phyloP scores from a whole-genome alignment of 2,113 vertebrate species.

The Morone chrysops region DNA sequence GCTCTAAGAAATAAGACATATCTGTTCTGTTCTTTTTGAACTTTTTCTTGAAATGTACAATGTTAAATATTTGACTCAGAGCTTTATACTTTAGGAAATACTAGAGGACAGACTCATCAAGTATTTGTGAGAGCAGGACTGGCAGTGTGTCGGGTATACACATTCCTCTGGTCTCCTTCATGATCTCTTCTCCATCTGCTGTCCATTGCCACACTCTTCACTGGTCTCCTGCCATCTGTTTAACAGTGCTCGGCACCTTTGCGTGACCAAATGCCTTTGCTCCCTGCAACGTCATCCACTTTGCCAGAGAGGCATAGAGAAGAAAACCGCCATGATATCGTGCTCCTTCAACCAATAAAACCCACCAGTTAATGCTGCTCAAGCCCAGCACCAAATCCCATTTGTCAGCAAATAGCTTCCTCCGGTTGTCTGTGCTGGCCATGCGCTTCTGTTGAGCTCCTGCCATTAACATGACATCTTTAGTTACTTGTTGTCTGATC shows the following conservation, averaged over 20 bases:
- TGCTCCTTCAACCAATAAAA: constrained; percentile 82
- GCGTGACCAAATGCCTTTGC: constrained; percentile 76
- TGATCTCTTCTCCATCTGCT: constrained; percentile 81
- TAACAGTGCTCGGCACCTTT: constrained; percentile 76
- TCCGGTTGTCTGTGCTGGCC: constrained; percentile 68
- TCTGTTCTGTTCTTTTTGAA: neutral
- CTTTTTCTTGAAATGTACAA: neutral
- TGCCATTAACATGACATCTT: constrained; percentile 69
- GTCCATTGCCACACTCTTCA: constrained; percentile 77
- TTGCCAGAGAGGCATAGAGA: constrained; percentile 72
- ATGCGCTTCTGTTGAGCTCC: constrained; percentile 68
- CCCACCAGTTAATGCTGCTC: constrained; percentile 78
- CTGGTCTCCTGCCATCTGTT: constrained; percentile 80
- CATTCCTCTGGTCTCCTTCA: constrained; percentile 54
- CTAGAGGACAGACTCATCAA: constrained; percentile 11
- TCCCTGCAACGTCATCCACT: constrained; percentile 74
- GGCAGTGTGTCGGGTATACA: constrained; percentile 42
- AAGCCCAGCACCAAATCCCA: constrained; percentile 79
- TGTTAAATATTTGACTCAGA: neutral
- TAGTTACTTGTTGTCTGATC: constrained; percentile 63
- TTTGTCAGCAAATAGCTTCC: constrained; percentile 82
- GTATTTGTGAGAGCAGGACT: constrained; percentile 39
- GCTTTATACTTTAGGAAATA: constrained; percentile 3
- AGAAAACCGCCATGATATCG: constrained; percentile 76
- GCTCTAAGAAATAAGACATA: neutral